Evolutionary conservation across 2,113 vertebrate genomes (phyloP), one percentile per base, ranked within the genome.

Genomic region (Cercopithecus mona): DNA sequence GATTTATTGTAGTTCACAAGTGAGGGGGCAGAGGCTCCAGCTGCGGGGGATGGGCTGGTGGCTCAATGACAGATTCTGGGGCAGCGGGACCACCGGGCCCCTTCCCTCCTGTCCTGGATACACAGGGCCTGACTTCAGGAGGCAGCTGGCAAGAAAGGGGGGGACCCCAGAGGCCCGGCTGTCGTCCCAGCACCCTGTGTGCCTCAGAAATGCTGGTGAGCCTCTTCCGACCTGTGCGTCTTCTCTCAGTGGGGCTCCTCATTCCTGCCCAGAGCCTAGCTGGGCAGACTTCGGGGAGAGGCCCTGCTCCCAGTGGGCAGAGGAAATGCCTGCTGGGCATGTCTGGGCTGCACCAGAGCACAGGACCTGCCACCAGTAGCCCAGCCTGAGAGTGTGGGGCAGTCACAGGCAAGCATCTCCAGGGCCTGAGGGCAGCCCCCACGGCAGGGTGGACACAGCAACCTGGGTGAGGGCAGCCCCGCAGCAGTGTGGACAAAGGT

Each of bases 81-180:
- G 55, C 57, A 45, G 70, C 1, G 5, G 43, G 80, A 45, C 6
- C 0, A 0, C 16, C 5, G 0, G 3, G 16, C 30, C 75, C 52
- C 30, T 64, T 32, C 40, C 55, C 75, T 64, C 22, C 50, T 16
- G 1, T 16, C 35, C 55, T 30, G 80, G 50, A n/a, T 12, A 38
- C 73, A 16, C 59, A n/a, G 2, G 11, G 13, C 80, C 59, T 30
- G 38, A 45, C 48, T 3, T 52, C 38, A 48, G 61, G n/a, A 35
- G 22, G 27, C 23, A 40, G 25, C 8, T 11, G 45, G n/a, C 30
- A 10, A 55, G 76, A 22, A 38, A 18, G 2, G 50, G 8, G 23
- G 13, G 80, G 38, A 1, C 16, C 68, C 70, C 48, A 27, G n/a
- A 59, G 81, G 40, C 61, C 13, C 0, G 4, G 40, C 75, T 13